These are phyloP conservation scores for Xestia ashworthii DNA, from an alignment of 2,888 invertebrate genomes.

Conservation along the genomic window DNA sequence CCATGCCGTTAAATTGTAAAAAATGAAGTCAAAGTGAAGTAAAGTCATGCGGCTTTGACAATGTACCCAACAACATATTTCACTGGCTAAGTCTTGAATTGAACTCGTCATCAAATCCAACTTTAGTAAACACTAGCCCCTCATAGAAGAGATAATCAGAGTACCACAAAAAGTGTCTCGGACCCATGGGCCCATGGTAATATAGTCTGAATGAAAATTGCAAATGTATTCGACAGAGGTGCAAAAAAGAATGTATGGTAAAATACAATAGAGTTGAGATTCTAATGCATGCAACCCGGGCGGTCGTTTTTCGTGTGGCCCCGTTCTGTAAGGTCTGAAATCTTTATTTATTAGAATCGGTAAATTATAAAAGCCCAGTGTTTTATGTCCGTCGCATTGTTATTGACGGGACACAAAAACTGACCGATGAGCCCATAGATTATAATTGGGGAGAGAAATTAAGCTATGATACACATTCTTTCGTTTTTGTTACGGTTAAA, in stretches of 20 bases:
- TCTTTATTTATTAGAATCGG: conserved; percentile 90
- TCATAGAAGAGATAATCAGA: conserved; percentile 54
- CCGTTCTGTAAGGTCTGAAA: conserved; percentile 83
- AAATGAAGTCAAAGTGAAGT: too few species aligned
- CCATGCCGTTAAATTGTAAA: too few species aligned
- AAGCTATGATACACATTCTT: conserved; percentile 62
- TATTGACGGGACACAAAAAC: conserved; percentile 79
- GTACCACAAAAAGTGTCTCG: conserved; percentile 54
- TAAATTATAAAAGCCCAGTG: conserved; percentile 85
- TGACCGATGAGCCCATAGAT: conserved; percentile 49
- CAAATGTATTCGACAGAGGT: conserved; percentile 85
- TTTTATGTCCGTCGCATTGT: conserved; percentile 84
- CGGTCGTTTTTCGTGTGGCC: conserved; percentile 87
- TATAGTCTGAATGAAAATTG: conserved; percentile 77
- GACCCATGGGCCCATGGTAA: conserved; percentile 48
- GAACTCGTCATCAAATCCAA: not conserved
- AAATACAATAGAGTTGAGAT: conserved; percentile 87
- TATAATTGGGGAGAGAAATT: conserved; percentile 64
- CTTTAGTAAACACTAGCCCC: conserved; percentile 6
- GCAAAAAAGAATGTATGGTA: conserved; percentile 89
- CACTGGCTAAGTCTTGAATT: not conserved
- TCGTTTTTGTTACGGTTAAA: conserved; percentile 15
- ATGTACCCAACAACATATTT: too few species aligned
- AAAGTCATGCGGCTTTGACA: too few species aligned
- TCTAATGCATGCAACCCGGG: conserved; percentile 87